These are phyloP conservation scores for Porites lutea DNA, from an alignment of 64 coral and sea anemone genomes.

Conservation along the genomic window DNA sequence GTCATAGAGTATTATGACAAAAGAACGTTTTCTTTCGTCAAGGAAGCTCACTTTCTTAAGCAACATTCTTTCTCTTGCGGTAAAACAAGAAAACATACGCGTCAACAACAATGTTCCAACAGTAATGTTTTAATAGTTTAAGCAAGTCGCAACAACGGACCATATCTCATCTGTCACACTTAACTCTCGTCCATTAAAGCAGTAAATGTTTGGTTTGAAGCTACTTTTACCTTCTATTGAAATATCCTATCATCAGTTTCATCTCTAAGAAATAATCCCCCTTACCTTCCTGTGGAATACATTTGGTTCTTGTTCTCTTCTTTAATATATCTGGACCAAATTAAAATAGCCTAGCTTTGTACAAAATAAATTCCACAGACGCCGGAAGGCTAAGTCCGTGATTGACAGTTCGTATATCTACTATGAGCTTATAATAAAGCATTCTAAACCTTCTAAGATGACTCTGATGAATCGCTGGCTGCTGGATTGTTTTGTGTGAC, in stretches of 20 bases:
- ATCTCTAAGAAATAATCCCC: neutral
- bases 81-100: no score
- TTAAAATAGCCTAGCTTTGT: conserved; percentile 57
- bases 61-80: no score
- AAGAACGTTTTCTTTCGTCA: no score
- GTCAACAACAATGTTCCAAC: no score
- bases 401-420: conserved; percentile 7
- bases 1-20: no score
- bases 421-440: neutral
- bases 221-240: neutral
- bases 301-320: neutral
- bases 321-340: conserved; percentile 25
- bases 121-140: no score
- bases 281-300: neutral
- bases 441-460: conserved; percentile 30
- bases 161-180: no score
- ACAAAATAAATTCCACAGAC: conserved; percentile 40
- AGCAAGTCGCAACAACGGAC: no score
- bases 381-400: neutral
- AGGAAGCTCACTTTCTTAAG: no score
- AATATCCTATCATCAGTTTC: neutral
- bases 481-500: conserved; percentile 35
- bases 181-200: no score
- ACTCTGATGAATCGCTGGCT: conserved; percentile 25
- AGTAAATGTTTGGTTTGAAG: neutral